Evolutionary conservation across 2,113 vertebrate genomes (phyloP).

Genomic region (Tylochromis polylepis): DNA sequence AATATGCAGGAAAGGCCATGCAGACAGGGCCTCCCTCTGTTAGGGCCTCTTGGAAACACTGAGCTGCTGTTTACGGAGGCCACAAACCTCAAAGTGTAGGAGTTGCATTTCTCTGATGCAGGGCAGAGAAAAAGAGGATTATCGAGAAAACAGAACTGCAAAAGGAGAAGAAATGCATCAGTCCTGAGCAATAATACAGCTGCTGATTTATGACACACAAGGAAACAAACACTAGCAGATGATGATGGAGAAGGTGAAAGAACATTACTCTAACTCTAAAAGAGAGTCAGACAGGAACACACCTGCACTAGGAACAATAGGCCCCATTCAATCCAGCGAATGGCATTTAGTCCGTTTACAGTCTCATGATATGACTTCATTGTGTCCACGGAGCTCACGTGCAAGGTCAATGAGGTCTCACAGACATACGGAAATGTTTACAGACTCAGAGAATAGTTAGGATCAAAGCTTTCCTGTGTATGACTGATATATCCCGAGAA

Average conservation of each 20-base stretch:
- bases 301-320: conserved; percentile 43
- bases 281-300: background rate
- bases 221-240: background rate
- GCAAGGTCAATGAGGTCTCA: conserved; percentile 4
- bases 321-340: background rate
- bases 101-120: background rate
- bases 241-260: conserved; percentile 9
- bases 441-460: background rate
- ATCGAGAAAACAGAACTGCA: background rate
- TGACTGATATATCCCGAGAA: conserved; percentile 23
- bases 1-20: background rate
- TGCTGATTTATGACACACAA: background rate
- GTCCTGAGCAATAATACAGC: background rate
- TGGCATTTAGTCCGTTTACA: background rate
- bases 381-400: background rate
- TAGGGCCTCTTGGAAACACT: background rate
- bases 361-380: conserved; percentile 27
- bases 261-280: background rate
- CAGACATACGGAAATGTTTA: conserved; percentile 27
- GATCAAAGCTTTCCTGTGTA: conserved; percentile 19
- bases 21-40: background rate
- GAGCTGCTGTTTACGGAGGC: background rate
- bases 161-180: background rate
- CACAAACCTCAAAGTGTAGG: background rate
- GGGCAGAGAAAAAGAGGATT: background rate